Percentiles rank a stretch among this genome's conserved stretches.
Conservation (phyloP, 2,113 vertebrate genomes). For the Burhinus oedicnemus region DNA sequence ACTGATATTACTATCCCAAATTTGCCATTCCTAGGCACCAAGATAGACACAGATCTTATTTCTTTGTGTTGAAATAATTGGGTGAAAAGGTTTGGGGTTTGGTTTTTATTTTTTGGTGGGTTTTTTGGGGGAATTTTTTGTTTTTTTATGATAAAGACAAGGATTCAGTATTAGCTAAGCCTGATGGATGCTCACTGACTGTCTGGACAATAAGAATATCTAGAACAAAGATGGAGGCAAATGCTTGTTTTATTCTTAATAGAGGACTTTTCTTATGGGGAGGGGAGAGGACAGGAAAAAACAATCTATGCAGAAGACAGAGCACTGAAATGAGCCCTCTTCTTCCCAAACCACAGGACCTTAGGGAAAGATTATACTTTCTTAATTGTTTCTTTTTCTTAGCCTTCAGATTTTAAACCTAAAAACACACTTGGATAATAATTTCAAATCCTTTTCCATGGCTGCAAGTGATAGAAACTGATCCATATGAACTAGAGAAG, state of each 20-base stretch:
- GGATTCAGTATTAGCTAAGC: neutral
- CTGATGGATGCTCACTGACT: neutral
- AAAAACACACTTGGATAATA: neutral
- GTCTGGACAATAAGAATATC: neutral
- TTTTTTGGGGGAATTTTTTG: neutral
- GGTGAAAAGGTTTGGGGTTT: neutral
- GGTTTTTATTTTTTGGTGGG: neutral
- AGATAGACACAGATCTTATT: neutral
- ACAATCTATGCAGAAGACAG: neutral
- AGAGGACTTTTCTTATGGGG: neutral
- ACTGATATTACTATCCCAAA: neutral
- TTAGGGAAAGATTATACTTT: neutral
- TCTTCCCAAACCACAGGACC: neutral
- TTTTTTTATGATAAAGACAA: neutral
- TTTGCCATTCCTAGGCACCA: neutral
- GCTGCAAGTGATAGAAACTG: neutral
- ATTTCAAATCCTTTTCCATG: neutral
- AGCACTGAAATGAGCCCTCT: neutral
- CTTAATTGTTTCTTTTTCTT: neutral
- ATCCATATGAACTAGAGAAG: neutral
- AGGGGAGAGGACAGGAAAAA: neutral
- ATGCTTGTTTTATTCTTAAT: neutral
- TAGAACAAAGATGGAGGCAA: neutral
- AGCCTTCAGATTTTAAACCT: neutral
- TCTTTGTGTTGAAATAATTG: neutral